Evolutionary conservation across 1,140 invertebrate species (phyloP).

Genomic region (Papilio glaucus): DNA sequence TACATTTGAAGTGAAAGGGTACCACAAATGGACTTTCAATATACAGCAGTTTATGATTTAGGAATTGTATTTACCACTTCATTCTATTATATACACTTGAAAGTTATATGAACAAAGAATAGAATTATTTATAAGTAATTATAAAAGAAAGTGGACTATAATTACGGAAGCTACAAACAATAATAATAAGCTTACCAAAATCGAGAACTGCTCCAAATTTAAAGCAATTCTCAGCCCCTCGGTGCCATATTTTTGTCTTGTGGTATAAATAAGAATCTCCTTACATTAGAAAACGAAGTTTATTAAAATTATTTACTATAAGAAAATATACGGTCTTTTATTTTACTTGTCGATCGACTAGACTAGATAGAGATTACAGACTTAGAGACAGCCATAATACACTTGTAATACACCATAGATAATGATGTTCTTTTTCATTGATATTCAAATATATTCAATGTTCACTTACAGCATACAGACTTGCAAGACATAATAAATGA

Average conservation of each 20-base stretch:
- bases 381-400: slow-evolving; percentile 75
- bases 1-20: slow-evolving; percentile 80
- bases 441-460: slow-evolving; percentile 7
- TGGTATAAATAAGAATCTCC: slow-evolving; percentile 45
- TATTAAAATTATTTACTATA: slow-evolving; percentile 62
- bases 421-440: not conserved
- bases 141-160: slow-evolving; percentile 49
- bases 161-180: slow-evolving; percentile 51
- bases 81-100: not conserved
- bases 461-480: too few relatives aligned
- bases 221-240: slow-evolving; percentile 56
- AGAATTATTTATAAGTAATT: slow-evolving; percentile 41
- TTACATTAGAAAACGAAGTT: slow-evolving; percentile 60
- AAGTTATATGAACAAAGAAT: slow-evolving; percentile 28
- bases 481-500: too few relatives aligned
- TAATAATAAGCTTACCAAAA: slow-evolving; percentile 63
- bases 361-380: too few relatives aligned
- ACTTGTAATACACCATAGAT: slow-evolving; percentile 66
- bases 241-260: slow-evolving; percentile 59
- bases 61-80: not conserved
- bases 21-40: slow-evolving; percentile 53
- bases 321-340: slow-evolving; percentile 57
- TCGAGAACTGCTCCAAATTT: slow-evolving; percentile 53
- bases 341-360: slow-evolving; percentile 58
- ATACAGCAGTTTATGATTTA: slow-evolving; percentile 21